These are phyloP conservation scores for Platycercus adscitus DNA, from an alignment of 2,113 vertebrate genomes.

Conservation along the genomic window DNA sequence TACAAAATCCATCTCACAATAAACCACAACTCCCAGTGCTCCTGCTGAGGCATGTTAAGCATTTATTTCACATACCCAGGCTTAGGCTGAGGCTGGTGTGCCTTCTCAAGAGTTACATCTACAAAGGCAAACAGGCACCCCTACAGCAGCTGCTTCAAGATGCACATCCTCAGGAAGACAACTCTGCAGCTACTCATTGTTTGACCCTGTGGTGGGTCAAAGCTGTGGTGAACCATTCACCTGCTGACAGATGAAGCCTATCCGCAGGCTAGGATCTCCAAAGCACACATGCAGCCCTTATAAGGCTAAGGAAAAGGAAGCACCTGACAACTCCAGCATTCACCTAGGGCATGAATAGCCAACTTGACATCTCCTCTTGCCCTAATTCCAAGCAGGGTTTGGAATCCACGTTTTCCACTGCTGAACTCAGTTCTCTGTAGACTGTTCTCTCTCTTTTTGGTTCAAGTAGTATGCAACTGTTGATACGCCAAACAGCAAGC, in stretches of 20 bases:
- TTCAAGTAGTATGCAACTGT: not conserved
- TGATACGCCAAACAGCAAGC: not conserved
- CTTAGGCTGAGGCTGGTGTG: not conserved
- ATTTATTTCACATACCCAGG: not conserved
- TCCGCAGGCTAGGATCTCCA: not conserved
- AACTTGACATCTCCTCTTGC: not conserved
- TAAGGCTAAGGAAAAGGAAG: not conserved
- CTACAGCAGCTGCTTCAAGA: not conserved
- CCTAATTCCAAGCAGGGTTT: not conserved
- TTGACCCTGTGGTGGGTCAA: not conserved
- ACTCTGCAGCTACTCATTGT: not conserved
- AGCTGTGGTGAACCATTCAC: not conserved
- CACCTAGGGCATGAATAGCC: not conserved
- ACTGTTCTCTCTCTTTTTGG: not conserved
- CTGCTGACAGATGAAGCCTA: not conserved
- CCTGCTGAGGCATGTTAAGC: not conserved
- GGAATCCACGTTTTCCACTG: not conserved
- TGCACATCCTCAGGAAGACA: not conserved
- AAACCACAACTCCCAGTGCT: not conserved
- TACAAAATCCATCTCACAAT: rapidly evolving
- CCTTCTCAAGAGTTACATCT: not conserved
- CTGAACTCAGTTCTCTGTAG: not conserved
- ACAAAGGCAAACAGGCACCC: not conserved
- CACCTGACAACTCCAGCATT: not conserved
- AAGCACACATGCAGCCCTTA: not conserved